These are phyloP conservation scores for Drosophila truncata DNA, from an alignment of 1,140 invertebrate genomes.

Conservation along the genomic window DNA sequence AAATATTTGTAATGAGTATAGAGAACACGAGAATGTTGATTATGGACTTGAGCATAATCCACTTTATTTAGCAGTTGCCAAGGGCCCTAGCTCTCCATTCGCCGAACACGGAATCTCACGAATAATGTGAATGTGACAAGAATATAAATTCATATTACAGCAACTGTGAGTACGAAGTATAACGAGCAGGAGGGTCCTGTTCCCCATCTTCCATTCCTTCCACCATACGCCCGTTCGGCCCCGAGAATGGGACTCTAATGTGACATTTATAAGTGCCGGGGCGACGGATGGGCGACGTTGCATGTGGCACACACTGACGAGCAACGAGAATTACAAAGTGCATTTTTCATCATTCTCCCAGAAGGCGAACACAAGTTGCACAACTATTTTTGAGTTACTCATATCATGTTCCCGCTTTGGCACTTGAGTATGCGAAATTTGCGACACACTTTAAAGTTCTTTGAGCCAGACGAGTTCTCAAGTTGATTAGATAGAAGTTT, in stretches of 20 bases:
- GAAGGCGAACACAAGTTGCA: conserved; percentile 51
- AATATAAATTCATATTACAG: conserved; percentile 60
- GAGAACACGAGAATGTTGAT: neutral
- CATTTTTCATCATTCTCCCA: conserved; percentile 73
- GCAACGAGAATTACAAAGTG: conserved; percentile 79
- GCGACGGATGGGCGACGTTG: conserved; percentile 69
- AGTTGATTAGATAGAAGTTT: conserved; percentile 31
- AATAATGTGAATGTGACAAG: conserved; percentile 50
- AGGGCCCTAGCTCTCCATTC: conserved; percentile 7
- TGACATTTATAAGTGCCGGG: conserved; percentile 77
- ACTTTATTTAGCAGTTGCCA: conserved; percentile 14
- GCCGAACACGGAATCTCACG: conserved; percentile 37
- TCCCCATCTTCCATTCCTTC: neutral
- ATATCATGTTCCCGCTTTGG: conserved; percentile 50
- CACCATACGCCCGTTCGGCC: neutral
- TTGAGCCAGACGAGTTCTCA: conserved; percentile 9
- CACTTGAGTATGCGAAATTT: conserved; percentile 48
- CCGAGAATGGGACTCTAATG: conserved; percentile 67
- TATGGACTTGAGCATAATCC: conserved; percentile 14
- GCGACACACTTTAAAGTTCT: conserved; percentile 42
- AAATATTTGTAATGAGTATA: neutral
- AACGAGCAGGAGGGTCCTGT: conserved; percentile 59
- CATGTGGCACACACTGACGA: conserved; percentile 68
- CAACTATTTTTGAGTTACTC: conserved; percentile 55
- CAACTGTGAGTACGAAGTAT: conserved; percentile 55